Percentiles rank a stretch among this genome's conserved stretches.
phyloP scores from a whole-genome alignment of 92 coral and sea anemone species.

The Zoanthus gigantus region DNA sequence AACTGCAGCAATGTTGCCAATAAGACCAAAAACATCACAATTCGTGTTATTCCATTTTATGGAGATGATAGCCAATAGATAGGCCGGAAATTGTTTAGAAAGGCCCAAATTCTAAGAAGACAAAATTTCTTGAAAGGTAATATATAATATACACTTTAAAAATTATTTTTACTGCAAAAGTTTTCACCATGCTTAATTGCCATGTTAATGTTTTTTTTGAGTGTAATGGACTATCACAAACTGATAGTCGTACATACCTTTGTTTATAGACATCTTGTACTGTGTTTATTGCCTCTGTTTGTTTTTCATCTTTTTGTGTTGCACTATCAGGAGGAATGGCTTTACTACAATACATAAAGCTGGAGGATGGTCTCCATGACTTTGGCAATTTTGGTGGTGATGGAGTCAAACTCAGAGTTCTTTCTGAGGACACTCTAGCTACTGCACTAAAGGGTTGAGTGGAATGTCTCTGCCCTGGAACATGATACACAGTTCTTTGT shows the following conservation, averaged over 20 bases:
- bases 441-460: not conserved
- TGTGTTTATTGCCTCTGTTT: not conserved
- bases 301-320: not conserved
- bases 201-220: no score
- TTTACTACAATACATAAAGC: not conserved
- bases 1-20: no score
- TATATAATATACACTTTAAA: no score
- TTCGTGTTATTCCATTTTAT: no score
- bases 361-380: not conserved
- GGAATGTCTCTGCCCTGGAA: not conserved
- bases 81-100: no score
- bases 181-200: no score
- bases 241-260: not conserved
- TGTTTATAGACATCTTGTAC: not conserved
- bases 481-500: constrained; percentile 13
- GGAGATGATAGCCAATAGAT: no score
- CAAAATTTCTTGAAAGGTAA: no score
- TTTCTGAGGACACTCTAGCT: not conserved
- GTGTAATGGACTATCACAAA: not conserved
- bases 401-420: not conserved
- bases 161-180: not conserved
- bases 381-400: not conserved
- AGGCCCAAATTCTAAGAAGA: no score
- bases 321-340: not conserved
- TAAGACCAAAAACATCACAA: no score